Evolutionary conservation across 2,888 invertebrate species (phyloP).

Genomic region (Ganaspis brasiliensis): DNA sequence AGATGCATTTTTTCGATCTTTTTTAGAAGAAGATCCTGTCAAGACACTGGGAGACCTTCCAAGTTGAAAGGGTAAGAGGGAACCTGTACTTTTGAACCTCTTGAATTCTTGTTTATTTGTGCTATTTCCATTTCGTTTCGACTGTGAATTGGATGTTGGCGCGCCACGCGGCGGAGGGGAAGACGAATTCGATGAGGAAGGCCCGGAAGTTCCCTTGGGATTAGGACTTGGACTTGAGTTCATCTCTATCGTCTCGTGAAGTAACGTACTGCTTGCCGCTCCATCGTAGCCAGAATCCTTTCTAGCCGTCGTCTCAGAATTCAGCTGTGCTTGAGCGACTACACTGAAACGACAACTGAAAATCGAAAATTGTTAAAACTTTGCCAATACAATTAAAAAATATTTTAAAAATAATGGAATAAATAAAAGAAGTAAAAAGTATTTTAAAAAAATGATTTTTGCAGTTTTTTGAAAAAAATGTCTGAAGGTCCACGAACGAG

Average conservation of each 20-base stretch:
- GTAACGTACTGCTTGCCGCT: slow-evolving; percentile 71
- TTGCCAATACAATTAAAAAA: neutral
- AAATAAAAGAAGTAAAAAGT: slow-evolving; percentile 5
- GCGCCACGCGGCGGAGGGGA: slow-evolving; percentile 71
- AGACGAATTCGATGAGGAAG: slow-evolving; percentile 77
- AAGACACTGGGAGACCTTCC: slow-evolving; percentile 73
- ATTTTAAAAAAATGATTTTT: no score
- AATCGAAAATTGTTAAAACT: slow-evolving; percentile 64
- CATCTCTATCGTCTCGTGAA: slow-evolving; percentile 73
- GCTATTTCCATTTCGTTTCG: slow-evolving; percentile 74
- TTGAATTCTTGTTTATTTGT: slow-evolving; percentile 74
- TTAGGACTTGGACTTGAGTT: slow-evolving; percentile 78
- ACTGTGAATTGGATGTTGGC: slow-evolving; percentile 64
- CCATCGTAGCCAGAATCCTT: slow-evolving; percentile 76
- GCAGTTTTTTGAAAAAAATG: no score
- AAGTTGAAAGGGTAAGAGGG: slow-evolving; percentile 75
- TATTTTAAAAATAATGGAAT: neutral
- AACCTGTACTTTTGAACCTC: slow-evolving; percentile 73
- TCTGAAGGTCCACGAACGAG: no score
- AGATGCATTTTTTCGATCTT: slow-evolving; percentile 86
- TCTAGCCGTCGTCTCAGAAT: slow-evolving; percentile 63
- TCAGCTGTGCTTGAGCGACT: slow-evolving; percentile 76
- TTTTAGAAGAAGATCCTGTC: slow-evolving; percentile 83
- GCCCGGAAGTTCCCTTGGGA: slow-evolving; percentile 74
- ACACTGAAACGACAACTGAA: slow-evolving; percentile 73